These are phyloP conservation scores for Cossypha dichroa DNA, from an alignment of 2,797 vertebrate genomes.

Conservation along the genomic window DNA sequence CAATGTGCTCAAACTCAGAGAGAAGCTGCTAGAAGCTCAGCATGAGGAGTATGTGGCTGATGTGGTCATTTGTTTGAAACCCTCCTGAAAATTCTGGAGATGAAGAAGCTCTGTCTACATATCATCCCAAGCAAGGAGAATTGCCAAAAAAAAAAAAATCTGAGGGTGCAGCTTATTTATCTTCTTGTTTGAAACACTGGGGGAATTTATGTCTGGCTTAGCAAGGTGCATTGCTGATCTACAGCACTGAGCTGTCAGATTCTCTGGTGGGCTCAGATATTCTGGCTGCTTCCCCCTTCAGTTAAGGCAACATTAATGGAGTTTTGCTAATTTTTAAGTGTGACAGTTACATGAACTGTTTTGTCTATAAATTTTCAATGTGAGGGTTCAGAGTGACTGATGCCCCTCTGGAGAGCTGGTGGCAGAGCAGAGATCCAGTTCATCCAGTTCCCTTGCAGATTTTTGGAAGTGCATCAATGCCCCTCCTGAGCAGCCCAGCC, in stretches of 20 bases:
- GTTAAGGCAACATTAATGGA: neutral
- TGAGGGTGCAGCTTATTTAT: constrained; percentile 38
- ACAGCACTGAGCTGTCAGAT: neutral
- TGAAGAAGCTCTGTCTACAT: neutral
- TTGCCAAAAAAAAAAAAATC: neutral
- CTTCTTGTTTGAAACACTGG: constrained; percentile 10
- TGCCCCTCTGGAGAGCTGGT: neutral
- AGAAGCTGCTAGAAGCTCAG: neutral
- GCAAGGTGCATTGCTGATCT: constrained; percentile 24
- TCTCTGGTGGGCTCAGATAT: neutral
- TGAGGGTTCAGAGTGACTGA: neutral
- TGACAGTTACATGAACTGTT: constrained; percentile 16
- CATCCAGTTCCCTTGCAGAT: neutral
- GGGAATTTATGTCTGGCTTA: constrained; percentile 20
- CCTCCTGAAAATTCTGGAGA: constrained; percentile 36
- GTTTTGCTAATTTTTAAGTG: constrained; percentile 53
- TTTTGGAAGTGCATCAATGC: accelerated
- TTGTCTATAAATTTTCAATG: constrained; percentile 33
- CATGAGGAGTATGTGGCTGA: neutral
- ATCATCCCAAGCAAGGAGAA: constrained; percentile 9
- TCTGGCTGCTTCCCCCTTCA: neutral
- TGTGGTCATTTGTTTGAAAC: neutral
- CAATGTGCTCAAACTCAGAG: neutral
- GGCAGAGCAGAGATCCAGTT: neutral
- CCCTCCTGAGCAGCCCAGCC: accelerated